Percentiles rank a stretch among this genome's conserved stretches.
These are phyloP conservation scores for Lytechinus pictus DNA, from an alignment of 35 echinoderm and acorn worm species.

Conservation along the genomic window DNA sequence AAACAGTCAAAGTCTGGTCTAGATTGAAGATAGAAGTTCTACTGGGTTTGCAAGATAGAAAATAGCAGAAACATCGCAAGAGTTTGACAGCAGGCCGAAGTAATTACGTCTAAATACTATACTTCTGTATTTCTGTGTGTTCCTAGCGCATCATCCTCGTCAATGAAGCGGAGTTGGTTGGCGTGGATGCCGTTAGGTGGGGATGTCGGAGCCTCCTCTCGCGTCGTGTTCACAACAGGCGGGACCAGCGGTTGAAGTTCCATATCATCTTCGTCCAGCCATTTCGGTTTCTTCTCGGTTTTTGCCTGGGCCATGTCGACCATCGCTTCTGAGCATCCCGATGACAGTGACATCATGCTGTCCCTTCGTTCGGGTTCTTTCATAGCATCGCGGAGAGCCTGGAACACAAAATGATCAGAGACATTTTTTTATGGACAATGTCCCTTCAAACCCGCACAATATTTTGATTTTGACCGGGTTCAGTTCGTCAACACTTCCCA, in stretches of 20 bases:
- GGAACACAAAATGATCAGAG: background rate
- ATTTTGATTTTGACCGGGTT: too few relatives aligned
- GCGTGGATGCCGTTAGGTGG: slow-evolving; percentile 65
- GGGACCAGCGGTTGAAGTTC: slow-evolving; percentile 78
- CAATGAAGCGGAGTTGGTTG: slow-evolving; percentile 79
- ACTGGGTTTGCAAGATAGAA: background rate
- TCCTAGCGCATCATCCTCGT: slow-evolving; percentile 83
- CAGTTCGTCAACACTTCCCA: too few relatives aligned
- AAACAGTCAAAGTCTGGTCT: background rate
- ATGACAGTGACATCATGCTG: slow-evolving; percentile 85
- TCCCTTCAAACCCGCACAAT: too few relatives aligned
- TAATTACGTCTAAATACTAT: slow-evolving; percentile 20
- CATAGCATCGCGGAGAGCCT: slow-evolving; percentile 83
- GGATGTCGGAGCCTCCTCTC: slow-evolving; percentile 17
- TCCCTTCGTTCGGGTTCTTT: slow-evolving; percentile 71
- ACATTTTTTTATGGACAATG: too few relatives aligned
- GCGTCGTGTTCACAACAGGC: slow-evolving; percentile 12
- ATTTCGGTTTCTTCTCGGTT: slow-evolving; percentile 72
- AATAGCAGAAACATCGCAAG: background rate
- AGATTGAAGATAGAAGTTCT: background rate
- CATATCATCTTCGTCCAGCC: slow-evolving; percentile 78
- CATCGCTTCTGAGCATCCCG: slow-evolving; percentile 88
- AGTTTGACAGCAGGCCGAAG: background rate
- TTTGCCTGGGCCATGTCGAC: slow-evolving; percentile 75
- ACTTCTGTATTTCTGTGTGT: slow-evolving; percentile 83